These are phyloP conservation scores for Halictus quadricinctus DNA, from an alignment of 2,888 invertebrate species.

Conservation along the genomic window DNA sequence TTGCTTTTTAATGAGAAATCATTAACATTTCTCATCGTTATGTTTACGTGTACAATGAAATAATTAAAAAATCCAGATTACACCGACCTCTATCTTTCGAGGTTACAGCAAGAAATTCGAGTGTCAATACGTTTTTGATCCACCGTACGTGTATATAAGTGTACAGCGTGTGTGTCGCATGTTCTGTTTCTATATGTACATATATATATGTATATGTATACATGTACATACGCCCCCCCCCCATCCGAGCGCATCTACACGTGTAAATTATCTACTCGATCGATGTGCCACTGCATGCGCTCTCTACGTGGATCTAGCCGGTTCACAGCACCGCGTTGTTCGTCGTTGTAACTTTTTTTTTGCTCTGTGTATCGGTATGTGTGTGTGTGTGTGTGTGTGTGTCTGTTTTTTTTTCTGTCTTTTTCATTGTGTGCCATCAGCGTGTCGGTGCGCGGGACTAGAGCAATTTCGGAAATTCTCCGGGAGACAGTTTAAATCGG, in stretches of 20 bases:
- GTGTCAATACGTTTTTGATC: constrained; percentile 4
- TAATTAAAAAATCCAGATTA: too few relatives aligned
- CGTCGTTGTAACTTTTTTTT: neutral
- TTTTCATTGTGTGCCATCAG: neutral
- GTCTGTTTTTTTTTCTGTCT: neutral
- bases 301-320: neutral
- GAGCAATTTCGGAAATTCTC: neutral
- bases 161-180: constrained; percentile 65
- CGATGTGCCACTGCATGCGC: constrained; percentile 55
- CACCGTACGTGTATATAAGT: constrained; percentile 35
- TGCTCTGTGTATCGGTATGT: neutral
- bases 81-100: neutral
- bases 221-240: neutral
- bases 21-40: too few relatives aligned
- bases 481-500: neutral
- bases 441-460: neutral
- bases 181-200: constrained; percentile 43
- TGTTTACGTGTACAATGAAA: too few relatives aligned
- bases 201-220: constrained; percentile 12
- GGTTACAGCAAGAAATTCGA: neutral
- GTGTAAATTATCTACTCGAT: neutral
- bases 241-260: neutral
- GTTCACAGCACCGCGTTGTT: neutral
- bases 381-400: neutral
- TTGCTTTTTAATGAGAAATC: too few relatives aligned